Evolutionary conservation across 2,113 vertebrate genomes (phyloP), one percentile per base, ranked within the genome.

Genomic region (Gasterosteus nipponicus): DNA sequence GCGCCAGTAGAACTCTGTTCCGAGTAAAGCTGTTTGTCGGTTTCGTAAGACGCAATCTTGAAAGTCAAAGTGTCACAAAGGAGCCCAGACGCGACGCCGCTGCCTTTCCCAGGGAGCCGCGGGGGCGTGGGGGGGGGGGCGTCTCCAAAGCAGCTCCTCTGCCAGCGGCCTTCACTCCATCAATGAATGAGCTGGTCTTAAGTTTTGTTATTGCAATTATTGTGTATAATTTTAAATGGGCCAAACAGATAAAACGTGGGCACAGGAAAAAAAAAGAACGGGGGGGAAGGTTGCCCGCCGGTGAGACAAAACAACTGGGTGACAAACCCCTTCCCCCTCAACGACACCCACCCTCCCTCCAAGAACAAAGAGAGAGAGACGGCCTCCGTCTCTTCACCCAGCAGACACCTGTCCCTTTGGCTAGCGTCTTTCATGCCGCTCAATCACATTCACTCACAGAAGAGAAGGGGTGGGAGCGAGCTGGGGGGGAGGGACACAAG

Each of bases 221-320:
- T 47, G 46, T 47, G 44, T 7, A 7, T 7, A 47, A 47, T 46
- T 47, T 62, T 46, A 46, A 15, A 63, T 22, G 65, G 22, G 51
- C 0, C 59, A 86, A 89, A 87, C 86, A 89, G n/a, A n/a, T n/a
- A n/a, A n/a, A n/a, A n/a, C n/a, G 89, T 87, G 82, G 81, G 73
- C 64, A 10, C 33, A 26, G 22, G 22, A 26, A 26, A 26, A 26
- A 26, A 26, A n/a, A n/a, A n/a, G n/a, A n/a, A n/a, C n/a, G n/a
- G 22, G 78, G 86, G 77, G 70, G 59, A 54, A 63, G n/a, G 60
- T 67, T 38, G 69, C 67, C 47, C 22, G 16, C 64, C 62, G 12
- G 67, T 62, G 76, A 78, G 76, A 46, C 69, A 62, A 44, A 61
- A 69, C 70, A 71, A 75, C 70, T 42, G 69, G 69, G 68, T 72